Evolutionary conservation across 2,113 vertebrate species (phyloP).

Genomic region (Melanocharis versteri): DNA sequence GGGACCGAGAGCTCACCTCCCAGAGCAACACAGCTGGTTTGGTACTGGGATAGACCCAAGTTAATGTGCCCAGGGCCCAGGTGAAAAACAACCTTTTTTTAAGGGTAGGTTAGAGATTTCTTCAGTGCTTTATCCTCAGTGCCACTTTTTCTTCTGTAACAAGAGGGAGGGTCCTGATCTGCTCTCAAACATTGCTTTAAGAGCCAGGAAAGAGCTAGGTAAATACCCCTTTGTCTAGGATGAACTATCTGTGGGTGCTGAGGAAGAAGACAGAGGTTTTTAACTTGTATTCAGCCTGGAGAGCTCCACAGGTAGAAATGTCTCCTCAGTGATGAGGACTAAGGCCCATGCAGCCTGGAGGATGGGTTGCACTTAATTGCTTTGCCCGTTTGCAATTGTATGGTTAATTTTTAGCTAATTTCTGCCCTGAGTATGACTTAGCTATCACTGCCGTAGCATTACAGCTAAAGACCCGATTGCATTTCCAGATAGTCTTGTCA

Average conservation of each 20-base stretch:
- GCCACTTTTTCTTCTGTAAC: background rate
- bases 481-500: constrained; percentile 39
- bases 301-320: background rate
- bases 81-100: background rate
- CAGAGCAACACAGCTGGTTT: background rate
- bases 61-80: background rate
- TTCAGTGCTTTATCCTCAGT: background rate
- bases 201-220: background rate
- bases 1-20: background rate
- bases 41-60: background rate
- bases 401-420: constrained; percentile 41
- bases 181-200: background rate
- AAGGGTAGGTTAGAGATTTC: background rate
- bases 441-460: background rate
- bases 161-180: background rate
- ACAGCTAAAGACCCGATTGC: background rate
- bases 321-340: background rate
- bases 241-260: background rate
- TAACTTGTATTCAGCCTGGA: background rate
- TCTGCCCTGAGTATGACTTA: constrained; percentile 6
- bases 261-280: background rate
- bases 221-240: background rate
- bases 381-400: constrained; percentile 29
- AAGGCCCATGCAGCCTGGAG: background rate
- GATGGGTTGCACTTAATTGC: constrained; percentile 16